Conservation (phyloP, 1,140 invertebrate species). For the Polypedilum pembai region DNA sequence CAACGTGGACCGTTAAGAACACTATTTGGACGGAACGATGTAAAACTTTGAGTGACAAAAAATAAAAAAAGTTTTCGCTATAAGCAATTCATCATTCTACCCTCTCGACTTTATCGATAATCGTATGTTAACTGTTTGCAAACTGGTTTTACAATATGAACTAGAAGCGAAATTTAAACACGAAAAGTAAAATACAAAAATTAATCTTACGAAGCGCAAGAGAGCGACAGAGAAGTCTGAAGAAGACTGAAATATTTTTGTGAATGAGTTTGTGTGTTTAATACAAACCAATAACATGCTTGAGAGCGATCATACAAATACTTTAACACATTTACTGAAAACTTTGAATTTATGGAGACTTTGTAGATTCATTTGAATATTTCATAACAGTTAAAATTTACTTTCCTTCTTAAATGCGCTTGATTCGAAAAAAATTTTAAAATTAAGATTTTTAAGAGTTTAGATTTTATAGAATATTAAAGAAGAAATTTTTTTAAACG, state of each 20-base stretch:
- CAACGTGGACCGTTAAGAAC: not conserved
- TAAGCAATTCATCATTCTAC: conserved; percentile 20
- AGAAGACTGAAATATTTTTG: not conserved
- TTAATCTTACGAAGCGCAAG: conserved; percentile 5
- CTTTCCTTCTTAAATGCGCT: too few species aligned
- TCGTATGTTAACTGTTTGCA: conserved; percentile 4
- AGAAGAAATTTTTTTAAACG: too few species aligned
- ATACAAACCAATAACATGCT: too few species aligned
- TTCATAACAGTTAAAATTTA: too few species aligned
- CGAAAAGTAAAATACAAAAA: not conserved
- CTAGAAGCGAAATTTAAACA: not conserved
- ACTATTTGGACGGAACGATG: not conserved
- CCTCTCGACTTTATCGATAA: not conserved
- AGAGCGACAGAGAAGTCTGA: not conserved
- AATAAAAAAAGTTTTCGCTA: not conserved
- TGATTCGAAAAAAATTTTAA: too few species aligned
- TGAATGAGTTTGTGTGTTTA: too few species aligned
- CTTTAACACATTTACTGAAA: conserved; percentile 4
- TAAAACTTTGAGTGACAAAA: not conserved
- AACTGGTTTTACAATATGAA: not conserved
- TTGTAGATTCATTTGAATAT: too few species aligned
- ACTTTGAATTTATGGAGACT: too few species aligned
- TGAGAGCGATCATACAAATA: not conserved
- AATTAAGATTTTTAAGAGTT: too few species aligned
- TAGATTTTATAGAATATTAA: too few species aligned